Evolutionary conservation across 2,113 vertebrate species (phyloP).

Genomic region (Vulpes lagopus): DNA sequence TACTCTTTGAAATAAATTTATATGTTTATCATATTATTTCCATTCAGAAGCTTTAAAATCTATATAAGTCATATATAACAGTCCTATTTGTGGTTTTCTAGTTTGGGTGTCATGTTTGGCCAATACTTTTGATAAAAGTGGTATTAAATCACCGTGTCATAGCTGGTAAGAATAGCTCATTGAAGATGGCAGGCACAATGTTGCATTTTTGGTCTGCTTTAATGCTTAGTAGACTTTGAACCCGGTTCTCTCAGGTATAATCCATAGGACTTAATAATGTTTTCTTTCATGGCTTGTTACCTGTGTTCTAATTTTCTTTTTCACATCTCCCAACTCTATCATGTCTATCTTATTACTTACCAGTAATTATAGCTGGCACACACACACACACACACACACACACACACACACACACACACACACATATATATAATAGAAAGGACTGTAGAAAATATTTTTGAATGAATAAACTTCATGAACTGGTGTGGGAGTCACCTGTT

Average conservation of each 20-base stretch:
- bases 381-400: too few species aligned
- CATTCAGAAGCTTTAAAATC: background rate
- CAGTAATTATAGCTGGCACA: background rate
- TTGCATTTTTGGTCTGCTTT: background rate
- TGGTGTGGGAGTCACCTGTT: background rate
- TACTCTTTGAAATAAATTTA: conserved; percentile 30
- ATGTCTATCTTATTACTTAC: background rate
- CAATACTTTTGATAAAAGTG: background rate
- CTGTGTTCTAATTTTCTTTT: background rate
- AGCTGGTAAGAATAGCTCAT: background rate
- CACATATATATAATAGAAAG: background rate
- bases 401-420: too few species aligned
- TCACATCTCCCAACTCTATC: background rate
- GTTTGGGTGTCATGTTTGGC: background rate
- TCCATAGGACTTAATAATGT: background rate
- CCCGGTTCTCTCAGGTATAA: background rate
- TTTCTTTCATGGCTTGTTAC: conserved; percentile 27
- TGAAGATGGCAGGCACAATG: background rate
- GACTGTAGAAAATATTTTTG: background rate
- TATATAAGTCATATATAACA: background rate
- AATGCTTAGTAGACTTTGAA: background rate
- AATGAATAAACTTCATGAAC: background rate
- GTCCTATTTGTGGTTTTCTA: background rate
- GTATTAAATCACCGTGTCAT: background rate
- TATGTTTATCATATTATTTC: background rate